A percentile compares a stretch with the other conserved stretches of the same genome.
phyloP scores from a whole-genome alignment of 2,888 invertebrate genomes.

The Mamestra brassicae region DNA sequence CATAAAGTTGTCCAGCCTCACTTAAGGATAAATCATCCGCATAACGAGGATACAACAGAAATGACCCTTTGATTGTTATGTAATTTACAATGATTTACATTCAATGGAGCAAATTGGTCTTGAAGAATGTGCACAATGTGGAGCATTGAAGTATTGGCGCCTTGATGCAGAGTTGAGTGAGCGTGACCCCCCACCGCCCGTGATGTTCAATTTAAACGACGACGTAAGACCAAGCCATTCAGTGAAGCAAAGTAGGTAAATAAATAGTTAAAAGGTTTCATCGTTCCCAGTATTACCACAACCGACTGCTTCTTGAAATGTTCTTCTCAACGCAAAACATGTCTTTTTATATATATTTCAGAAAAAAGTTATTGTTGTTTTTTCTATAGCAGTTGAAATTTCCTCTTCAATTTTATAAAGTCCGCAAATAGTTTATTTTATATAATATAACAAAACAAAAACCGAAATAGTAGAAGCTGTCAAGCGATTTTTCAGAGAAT shows the following conservation, averaged over 20 bases:
- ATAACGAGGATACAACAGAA: neutral
- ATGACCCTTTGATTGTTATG: neutral
- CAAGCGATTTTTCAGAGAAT: no score
- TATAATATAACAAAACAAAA: no score
- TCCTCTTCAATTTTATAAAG: no score
- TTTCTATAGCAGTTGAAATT: no score
- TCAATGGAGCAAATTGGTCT: slow-evolving; percentile 28
- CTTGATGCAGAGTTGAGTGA: slow-evolving; percentile 19
- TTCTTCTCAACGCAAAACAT: no score
- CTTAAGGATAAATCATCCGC: neutral
- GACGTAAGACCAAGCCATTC: neutral
- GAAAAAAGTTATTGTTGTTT: no score
- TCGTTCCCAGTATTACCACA: neutral
- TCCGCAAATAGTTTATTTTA: no score
- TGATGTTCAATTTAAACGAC: neutral
- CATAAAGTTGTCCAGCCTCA: neutral
- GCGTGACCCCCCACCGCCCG: slow-evolving; percentile 18
- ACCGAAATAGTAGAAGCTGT: no score
- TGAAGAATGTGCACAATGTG: slow-evolving; percentile 26
- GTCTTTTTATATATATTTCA: no score
- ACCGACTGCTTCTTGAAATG: no score
- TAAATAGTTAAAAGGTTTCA: neutral
- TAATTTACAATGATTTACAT: slow-evolving; percentile 16
- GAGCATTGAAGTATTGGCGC: slow-evolving; percentile 1
- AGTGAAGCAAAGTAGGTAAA: neutral